Base-by-base conservation (phyloP, 2,888 invertebrate genomes). In the Epirrhoe tristata region DNA sequence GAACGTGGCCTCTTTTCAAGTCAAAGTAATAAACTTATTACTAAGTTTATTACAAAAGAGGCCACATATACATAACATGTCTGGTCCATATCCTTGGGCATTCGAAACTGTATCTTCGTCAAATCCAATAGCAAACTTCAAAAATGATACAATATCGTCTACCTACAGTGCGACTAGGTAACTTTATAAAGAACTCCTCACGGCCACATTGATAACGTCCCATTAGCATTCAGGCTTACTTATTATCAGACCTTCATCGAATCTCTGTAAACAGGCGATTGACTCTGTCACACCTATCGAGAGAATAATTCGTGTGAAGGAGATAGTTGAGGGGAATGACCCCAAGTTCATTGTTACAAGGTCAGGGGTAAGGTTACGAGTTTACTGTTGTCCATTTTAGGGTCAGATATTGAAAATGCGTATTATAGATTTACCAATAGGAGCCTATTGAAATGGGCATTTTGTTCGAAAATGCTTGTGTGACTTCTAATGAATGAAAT, bases 251-350 rank as follows among this genome's bases (percentile, higher is more conserved):
- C 43, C 59, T 51, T 63, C 63, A 63, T 63, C 63, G 58, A 59
- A 60, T 56, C 36, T 56, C 32, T 31, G 53, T 58, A 63, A 64
- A 54, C 66, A 66, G 58, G 58, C 36, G 61, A 65, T 66, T 53
- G 61, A 76, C 76, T 80, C 77, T 67, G 66, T 80, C 74, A 65
- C 72, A 70, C 76, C 61, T 75, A 76, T 76, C 71, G 67, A 51
- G 60, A 48, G 31, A 56, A 67, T 72, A 67, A 67, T 69, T 64
- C 60, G 79, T 72, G 73, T 63, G 75, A 84, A 72, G 68, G 79
- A 80, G 79, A 80, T 74, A 76, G 75, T 53, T 36, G 69, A 77
- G 84, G 82, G 77, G 75, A 85, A 84, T 77, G 84, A 83, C 82
- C 85, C 77, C 74, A 72, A 71, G 68, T 69, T 75, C 77, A 74